phyloP scores from a whole-genome alignment of 2,888 invertebrate genomes.

The Rhyacophila evoluta region DNA sequence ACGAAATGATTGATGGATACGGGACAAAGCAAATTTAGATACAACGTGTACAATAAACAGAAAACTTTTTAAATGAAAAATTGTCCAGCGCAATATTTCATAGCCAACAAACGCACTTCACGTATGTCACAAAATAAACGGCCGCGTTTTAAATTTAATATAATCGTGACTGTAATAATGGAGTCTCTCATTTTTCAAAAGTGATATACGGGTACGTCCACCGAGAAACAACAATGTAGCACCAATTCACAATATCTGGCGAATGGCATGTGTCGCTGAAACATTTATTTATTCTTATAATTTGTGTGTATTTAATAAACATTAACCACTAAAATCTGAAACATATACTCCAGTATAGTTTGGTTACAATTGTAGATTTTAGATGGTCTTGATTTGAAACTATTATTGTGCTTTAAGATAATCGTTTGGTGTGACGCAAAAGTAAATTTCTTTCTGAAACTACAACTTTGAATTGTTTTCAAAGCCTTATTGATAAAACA shows the following conservation, averaged over 20 bases:
- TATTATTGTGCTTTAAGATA: too few species aligned
- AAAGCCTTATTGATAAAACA: too few species aligned
- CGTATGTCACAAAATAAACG: neutral
- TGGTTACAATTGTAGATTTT: too few species aligned
- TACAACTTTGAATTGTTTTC: too few species aligned
- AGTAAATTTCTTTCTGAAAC: too few species aligned
- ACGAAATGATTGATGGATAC: neutral
- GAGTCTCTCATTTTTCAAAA: neutral
- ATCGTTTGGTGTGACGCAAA: too few species aligned
- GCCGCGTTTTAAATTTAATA: neutral
- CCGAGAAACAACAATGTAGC: neutral
- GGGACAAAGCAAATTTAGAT: neutral
- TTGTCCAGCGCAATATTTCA: neutral
- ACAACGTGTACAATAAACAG: neutral
- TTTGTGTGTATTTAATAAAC: too few species aligned
- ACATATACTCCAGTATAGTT: too few species aligned
- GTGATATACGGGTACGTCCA: neutral
- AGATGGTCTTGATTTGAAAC: too few species aligned
- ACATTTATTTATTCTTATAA: too few species aligned
- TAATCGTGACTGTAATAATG: constrained; percentile 15
- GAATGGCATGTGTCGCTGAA: neutral
- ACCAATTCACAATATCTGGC: neutral
- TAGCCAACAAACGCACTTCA: neutral
- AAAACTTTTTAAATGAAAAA: constrained; percentile 1
- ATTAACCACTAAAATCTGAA: too few species aligned